Evolutionary conservation across 2,113 vertebrate genomes (phyloP).

Genomic region (Sceloporus undulatus): DNA sequence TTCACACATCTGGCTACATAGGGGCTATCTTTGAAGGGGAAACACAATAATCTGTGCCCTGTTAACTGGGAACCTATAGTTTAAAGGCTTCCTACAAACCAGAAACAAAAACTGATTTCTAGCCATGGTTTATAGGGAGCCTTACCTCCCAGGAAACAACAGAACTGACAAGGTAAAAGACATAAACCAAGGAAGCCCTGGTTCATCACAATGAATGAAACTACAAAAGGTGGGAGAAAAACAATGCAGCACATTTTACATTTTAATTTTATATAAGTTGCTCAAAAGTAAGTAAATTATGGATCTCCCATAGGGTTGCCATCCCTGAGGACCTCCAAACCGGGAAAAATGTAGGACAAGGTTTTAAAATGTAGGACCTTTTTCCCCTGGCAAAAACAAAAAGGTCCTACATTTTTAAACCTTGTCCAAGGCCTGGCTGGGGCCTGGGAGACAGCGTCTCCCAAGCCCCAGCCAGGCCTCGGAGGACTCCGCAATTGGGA

Average conservation of each 20-base stretch:
- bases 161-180: neutral
- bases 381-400: too few species aligned
- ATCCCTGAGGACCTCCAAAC: too few species aligned
- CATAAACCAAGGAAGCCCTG: neutral
- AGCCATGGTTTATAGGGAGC: neutral
- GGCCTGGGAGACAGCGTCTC: too few species aligned
- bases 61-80: neutral
- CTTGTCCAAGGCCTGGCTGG: too few species aligned
- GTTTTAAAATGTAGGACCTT: too few species aligned
- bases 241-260: neutral
- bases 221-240: neutral
- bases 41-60: too few species aligned
- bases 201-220: neutral
- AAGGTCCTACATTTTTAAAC: too few species aligned
- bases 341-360: too few species aligned
- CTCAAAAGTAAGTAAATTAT: neutral
- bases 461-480: too few species aligned
- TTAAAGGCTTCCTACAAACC: neutral
- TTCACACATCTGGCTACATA: neutral
- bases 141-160: neutral
- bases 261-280: neutral
- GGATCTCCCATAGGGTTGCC: neutral
- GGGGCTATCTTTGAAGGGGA: neutral
- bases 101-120: neutral
- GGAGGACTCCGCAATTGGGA: too few species aligned